Evolutionary conservation across 1,140 invertebrate species (phyloP).

Genomic region (Araneus ventricosus): DNA sequence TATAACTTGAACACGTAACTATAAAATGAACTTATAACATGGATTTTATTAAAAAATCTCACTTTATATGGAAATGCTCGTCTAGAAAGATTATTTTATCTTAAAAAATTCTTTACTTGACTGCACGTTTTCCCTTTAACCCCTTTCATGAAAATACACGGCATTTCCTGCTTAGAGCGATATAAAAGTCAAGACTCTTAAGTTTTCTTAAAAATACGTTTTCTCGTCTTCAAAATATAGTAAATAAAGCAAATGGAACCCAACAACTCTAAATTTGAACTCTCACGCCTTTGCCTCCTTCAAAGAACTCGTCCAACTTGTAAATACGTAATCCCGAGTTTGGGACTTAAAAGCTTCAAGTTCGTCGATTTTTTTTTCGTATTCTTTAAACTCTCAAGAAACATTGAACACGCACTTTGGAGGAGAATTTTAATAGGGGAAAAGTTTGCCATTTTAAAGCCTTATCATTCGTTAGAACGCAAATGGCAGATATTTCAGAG

Average conservation of each 20-base stretch:
- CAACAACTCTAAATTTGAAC: background rate
- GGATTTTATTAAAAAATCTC: too few species aligned
- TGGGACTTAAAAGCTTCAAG: conserved; percentile 26
- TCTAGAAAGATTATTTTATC: background rate
- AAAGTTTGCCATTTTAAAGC: conserved; percentile 2
- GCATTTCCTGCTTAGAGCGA: background rate
- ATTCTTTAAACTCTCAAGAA: background rate
- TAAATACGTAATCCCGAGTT: conserved; percentile 28
- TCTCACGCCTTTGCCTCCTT: background rate
- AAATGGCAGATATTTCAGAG: background rate
- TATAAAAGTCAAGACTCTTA: background rate
- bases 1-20: too few species aligned
- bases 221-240: background rate
- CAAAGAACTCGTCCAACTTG: background rate
- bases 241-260: background rate
- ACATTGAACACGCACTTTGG: background rate
- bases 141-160: background rate
- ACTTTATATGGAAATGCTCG: too few species aligned
- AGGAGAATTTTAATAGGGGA: background rate
- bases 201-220: background rate
- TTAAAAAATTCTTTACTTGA: background rate
- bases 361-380: background rate
- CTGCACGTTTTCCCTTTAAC: background rate
- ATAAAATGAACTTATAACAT: too few species aligned
- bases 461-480: conserved; percentile 15